A percentile compares a stretch with the other conserved stretches of the same genome.
Conservation (phyloP, 1,140 invertebrate genomes). For the Orius insidiosus region DNA sequence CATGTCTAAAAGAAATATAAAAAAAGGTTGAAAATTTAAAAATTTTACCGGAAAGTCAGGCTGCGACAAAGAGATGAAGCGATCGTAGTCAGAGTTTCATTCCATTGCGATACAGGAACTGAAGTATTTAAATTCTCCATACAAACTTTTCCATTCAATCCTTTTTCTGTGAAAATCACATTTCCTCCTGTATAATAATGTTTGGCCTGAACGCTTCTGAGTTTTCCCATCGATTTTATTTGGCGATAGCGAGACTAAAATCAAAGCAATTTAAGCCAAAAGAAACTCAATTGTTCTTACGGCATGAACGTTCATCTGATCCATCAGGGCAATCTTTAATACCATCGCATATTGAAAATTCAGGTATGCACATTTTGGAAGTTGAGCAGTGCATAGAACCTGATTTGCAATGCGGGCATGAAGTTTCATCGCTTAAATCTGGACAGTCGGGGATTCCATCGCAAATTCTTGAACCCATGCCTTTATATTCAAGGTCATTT, state of each 20-base stretch:
- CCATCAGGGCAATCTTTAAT: constrained; percentile 66
- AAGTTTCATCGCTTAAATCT: constrained; percentile 61
- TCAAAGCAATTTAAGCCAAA: constrained; percentile 7
- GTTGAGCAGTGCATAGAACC: constrained; percentile 57
- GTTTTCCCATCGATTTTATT: constrained; percentile 34
- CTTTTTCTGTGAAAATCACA: constrained; percentile 67
- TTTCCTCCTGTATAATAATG: constrained; percentile 54
- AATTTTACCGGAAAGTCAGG: constrained; percentile 50
- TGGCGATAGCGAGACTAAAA: constrained; percentile 53
- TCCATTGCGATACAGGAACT: constrained; percentile 30
- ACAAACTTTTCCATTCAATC: constrained; percentile 60
- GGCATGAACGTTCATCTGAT: constrained; percentile 66
- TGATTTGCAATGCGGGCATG: constrained; percentile 55
- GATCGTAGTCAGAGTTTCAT: constrained; percentile 41
- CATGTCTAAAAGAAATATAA: constrained; percentile 26
- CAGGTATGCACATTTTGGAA: constrained; percentile 51
- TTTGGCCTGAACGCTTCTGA: constrained; percentile 37
- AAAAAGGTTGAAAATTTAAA: neutral
- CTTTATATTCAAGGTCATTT: constrained; percentile 17
- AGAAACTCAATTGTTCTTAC: constrained; percentile 41
- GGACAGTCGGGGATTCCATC: constrained; percentile 74
- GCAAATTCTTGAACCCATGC: constrained; percentile 38
- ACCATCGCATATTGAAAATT: constrained; percentile 58
- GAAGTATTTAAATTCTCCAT: constrained; percentile 35
- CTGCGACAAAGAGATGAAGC: constrained; percentile 58